Base-by-base conservation (phyloP, 2,888 invertebrate genomes). In the Leptinotarsa peninsularis region DNA sequence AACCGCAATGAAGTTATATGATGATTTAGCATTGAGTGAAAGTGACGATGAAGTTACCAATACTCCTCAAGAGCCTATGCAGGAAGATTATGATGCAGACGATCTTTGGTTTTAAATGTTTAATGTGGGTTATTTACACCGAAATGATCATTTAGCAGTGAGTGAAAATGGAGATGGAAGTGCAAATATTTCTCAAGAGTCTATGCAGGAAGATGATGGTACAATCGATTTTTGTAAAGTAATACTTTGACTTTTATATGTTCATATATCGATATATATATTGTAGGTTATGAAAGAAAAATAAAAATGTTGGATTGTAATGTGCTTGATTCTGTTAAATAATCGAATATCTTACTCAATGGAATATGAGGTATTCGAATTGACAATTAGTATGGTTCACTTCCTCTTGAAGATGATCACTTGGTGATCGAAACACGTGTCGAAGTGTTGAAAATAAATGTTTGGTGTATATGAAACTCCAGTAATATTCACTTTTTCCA, bases 21-120 rank as follows among this genome's bases (percentile, higher is more conserved):
- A 93, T 76, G 94, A 95, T 88, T 89, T 95, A 73, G 93, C 93
- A 43, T 93, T 95, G 52, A 94, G 94, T 49, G 95, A 95, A 81
- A 94, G 94, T 76, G 95, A 94, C 69, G 94, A 94, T 77, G 93
- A 93, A 79, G 88, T 80, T 49, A 73, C 69, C 21, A 81, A 79
- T 43, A 78, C 76, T 13, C 79, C 80, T 94, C 89, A 79, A 33
- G 81, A 80, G 33, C 52, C 66, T 10, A 70, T 76, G 50, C 79
- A 80, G 54, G 89, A 89, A 18, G 90, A 90, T 66, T 90, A 90
- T 74, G 90, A 90, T 73, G 90, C 89, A 17, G 91, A 90, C 10
- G 91, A 90, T 82, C 85, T 92, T 56, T 92, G 33, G 7, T 33
- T 33, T 33, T 33, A 7, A 7, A 33, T 33, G 3, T 33, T 33